phyloP scores from a whole-genome alignment of 2,888 invertebrate species.

The Andrena trimmerana region DNA sequence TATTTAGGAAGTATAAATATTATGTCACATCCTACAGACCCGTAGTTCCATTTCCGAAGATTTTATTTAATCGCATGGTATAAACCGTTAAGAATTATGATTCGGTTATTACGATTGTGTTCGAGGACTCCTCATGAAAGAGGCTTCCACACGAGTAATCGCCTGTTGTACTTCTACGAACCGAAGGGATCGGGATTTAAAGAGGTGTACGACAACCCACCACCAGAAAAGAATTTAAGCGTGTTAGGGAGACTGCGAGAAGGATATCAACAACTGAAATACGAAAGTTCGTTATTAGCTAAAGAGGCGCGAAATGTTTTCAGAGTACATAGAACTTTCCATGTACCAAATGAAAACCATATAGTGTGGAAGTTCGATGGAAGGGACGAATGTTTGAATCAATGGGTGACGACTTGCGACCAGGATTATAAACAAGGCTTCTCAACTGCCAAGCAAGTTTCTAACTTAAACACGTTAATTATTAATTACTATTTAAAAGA shows the following conservation, averaged over 20 bases:
- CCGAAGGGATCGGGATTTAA: conserved; percentile 88
- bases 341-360: conserved; percentile 89
- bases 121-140: conserved; percentile 35
- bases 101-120: conserved; percentile 30
- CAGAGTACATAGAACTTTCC: conserved; percentile 87
- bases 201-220: conserved; percentile 57
- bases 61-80: neutral
- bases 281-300: conserved; percentile 89
- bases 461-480: neutral
- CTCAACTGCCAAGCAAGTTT: conserved; percentile 77
- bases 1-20: too few species aligned
- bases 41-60: neutral
- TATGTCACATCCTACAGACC: neutral
- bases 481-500: neutral
- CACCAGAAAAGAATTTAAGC: conserved; percentile 79
- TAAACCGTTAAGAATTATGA: conserved; percentile 2
- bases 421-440: conserved; percentile 93
- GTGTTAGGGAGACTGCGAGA: conserved; percentile 86
- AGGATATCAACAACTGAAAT: conserved; percentile 89
- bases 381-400: conserved; percentile 87
- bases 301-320: conserved; percentile 89
- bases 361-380: conserved; percentile 90
- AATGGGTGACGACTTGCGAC: conserved; percentile 92
- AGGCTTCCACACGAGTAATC: conserved; percentile 74
- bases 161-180: conserved; percentile 86